Conservation (phyloP, 1,140 invertebrate species). For the Drosophila punjabiensis region DNA sequence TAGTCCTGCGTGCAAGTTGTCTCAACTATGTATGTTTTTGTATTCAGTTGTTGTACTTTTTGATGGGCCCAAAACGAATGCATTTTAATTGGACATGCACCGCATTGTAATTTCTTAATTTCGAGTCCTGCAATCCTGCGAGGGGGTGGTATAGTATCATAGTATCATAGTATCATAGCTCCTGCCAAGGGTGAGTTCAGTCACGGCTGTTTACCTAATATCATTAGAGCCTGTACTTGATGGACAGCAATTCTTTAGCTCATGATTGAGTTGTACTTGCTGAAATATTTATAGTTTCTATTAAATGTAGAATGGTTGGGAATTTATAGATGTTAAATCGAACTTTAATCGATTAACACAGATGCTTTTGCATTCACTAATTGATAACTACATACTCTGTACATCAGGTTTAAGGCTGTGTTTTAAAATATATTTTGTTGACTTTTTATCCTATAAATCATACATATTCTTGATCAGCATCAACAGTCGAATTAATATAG, state of each 20-base stretch:
- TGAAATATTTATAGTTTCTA: background rate
- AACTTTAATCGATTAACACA: background rate
- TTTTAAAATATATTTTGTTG: background rate
- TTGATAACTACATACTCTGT: background rate
- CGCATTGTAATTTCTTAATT: constrained; percentile 57
- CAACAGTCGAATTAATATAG: too few relatives aligned
- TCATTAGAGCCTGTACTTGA: constrained; percentile 12
- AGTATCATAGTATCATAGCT: background rate
- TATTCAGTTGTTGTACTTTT: background rate
- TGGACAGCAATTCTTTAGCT: background rate
- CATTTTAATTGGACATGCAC: constrained; percentile 54
- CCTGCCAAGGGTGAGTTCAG: constrained; percentile 12
- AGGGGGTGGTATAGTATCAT: constrained; percentile 18
- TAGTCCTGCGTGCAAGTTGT: constrained; percentile 63
- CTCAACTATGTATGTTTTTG: constrained; percentile 21
- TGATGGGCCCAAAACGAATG: constrained; percentile 37
- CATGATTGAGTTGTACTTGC: constrained; percentile 2
- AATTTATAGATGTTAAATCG: background rate
- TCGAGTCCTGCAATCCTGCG: constrained; percentile 5
- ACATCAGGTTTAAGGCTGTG: fast-evolving
- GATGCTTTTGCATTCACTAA: background rate
- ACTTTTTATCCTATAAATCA: too few relatives aligned
- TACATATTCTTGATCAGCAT: too few relatives aligned
- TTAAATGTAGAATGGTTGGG: background rate
- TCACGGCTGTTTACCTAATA: constrained; percentile 21